Base-by-base conservation (phyloP, 2,113 vertebrate genomes). In the Dunckerocampus dactyliophorus region DNA sequence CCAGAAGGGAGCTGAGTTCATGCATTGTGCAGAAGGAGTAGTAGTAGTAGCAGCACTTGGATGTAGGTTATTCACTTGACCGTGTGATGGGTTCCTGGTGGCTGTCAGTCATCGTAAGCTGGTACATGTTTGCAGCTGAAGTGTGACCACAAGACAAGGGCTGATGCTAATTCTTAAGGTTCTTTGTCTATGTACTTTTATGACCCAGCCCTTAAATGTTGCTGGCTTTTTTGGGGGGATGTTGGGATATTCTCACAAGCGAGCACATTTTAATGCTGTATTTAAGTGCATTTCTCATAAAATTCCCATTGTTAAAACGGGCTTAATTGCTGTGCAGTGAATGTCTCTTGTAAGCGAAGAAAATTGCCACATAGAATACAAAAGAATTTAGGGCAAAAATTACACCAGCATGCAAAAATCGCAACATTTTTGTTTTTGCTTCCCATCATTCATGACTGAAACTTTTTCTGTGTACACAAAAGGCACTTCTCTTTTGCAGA, bases 101-200 rank as follows among this genome's bases (percentile, higher is more conserved):
- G 45, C 54, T 76, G 75, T 66, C 68, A 76, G 46, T 76, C 62
- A 6, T 61, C 50, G 52, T 79, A 68, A 75, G 48, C 55, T n/a
- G 53, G 73, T 45, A 58, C 21, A 46, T 42, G 43, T n/a, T 37
- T 52, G 24, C 19, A 28, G 42, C 75, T 73, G 59, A 19, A 49
- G 31, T 4, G 12, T 21, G 59, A 47, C 17, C 37, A 51, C 53
- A 68, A 69, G 49, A 58, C 51, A 57, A 49, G n/a, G 52, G 68
- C 62, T 3, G 31, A 46, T 1, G n/a, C 47, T 39, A 48, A 21
- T 68, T 78, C 42, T 45, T 57, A 71, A 47, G 45, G 15, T 31
- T 65, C 14, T 56, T 54, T 47, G 42, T 63, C 19, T 34, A 16
- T 43, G 34, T 55, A 46, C 49, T 61, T 70, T 70, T 31, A 72